These are phyloP conservation scores for Delichon dasypus DNA, from an alignment of 2,797 vertebrate genomes.

Conservation along the genomic window DNA sequence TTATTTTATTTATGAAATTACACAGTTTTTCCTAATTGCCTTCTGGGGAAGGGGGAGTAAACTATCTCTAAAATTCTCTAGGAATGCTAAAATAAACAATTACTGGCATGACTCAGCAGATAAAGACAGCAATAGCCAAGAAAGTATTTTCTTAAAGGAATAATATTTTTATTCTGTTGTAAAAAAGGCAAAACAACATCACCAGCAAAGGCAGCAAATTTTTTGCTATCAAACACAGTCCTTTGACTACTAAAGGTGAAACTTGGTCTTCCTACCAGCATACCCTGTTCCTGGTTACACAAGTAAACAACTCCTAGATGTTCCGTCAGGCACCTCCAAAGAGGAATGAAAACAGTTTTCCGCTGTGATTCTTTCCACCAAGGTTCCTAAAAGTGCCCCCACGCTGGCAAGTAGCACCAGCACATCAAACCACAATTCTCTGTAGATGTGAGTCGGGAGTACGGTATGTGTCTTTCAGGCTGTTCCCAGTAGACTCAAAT, in stretches of 20 bases:
- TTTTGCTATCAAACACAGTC: not conserved
- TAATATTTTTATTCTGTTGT: not conserved
- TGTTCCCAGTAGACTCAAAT: slow-evolving; percentile 1
- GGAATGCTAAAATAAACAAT: slow-evolving; percentile 37
- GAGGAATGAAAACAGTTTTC: not conserved
- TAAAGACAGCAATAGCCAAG: not conserved
- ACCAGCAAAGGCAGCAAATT: not conserved
- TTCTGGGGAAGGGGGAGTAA: not conserved
- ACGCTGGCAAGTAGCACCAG: not conserved
- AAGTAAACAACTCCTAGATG: not conserved
- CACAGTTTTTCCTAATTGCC: not conserved
- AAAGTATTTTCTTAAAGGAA: not conserved
- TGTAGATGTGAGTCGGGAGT: not conserved
- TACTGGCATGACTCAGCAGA: slow-evolving; percentile 45
- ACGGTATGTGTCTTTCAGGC: not conserved
- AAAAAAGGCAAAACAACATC: not conserved
- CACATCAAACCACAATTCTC: not conserved
- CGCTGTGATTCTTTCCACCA: not conserved
- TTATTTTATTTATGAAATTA: slow-evolving; percentile 30
- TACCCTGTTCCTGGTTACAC: not conserved
- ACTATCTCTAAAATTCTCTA: not conserved
- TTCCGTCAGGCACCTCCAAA: not conserved
- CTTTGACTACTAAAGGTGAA: not conserved
- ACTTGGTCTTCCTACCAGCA: not conserved
- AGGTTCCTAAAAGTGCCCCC: not conserved